These are phyloP conservation scores for Loriculus beryllinus DNA, from an alignment of 2,797 vertebrate genomes.

Conservation along the genomic window DNA sequence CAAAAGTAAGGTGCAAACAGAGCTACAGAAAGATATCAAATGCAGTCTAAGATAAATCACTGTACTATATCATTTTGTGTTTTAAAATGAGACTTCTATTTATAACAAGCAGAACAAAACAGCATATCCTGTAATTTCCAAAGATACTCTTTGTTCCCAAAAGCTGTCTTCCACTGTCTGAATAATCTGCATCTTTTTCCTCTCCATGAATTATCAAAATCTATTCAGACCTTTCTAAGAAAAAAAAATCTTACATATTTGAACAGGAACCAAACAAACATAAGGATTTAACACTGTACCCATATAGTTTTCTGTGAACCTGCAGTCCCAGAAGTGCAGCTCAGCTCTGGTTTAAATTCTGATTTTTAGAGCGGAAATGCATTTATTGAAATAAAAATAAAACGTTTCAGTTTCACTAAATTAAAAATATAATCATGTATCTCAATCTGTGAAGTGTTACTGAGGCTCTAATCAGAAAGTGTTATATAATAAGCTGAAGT, in stretches of 20 bases:
- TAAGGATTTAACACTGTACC: background rate
- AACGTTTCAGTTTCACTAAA: conserved; percentile 4
- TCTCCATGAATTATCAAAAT: background rate
- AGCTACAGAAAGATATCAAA: background rate
- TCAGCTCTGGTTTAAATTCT: background rate
- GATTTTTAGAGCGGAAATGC: background rate
- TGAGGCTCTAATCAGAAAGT: conserved; percentile 25
- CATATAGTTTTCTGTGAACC: background rate
- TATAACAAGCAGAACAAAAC: background rate
- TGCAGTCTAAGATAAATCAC: background rate
- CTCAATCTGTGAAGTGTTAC: conserved; percentile 25
- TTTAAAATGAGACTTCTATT: background rate
- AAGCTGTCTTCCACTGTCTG: background rate
- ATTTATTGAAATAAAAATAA: conserved; percentile 3
- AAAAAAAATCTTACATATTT: background rate
- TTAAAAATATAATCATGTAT: conserved; percentile 6
- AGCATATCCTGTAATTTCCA: background rate
- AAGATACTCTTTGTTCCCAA: background rate
- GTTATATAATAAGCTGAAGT: conserved; percentile 24
- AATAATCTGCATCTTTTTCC: background rate
- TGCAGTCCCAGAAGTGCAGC: background rate
- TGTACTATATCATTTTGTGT: background rate
- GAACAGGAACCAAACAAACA: background rate
- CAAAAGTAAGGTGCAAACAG: background rate
- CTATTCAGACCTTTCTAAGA: background rate